Base-by-base conservation (phyloP, 2,888 invertebrate species). In the Clivina fossor region DNA sequence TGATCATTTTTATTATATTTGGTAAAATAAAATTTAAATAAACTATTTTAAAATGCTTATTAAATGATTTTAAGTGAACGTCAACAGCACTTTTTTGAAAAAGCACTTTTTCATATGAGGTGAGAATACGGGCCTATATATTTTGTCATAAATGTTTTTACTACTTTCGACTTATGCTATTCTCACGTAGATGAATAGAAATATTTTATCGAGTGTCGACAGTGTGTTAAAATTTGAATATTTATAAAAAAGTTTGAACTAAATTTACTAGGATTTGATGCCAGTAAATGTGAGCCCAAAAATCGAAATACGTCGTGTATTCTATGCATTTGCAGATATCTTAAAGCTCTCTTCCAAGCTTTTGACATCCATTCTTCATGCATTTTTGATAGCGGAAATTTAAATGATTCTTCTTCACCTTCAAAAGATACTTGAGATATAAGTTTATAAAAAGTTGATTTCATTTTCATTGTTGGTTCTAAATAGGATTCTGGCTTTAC, bases 261-360 rank as follows among this genome's bases (percentile, higher is more conserved):
- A 8, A 24, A 13, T 41, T 30, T 37, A 55, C 55, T 20, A 20
- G 55, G 37, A 24, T 30, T 40, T 13, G 26, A 16, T 13, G 55
- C 44, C 7, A 47, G 30, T n/a, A 55, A 28, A 30, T 55, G 55
- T 30, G 55, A 28, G 4, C 37, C 32, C 7, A 55, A 18, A 38
- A 47, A 55, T 9, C 40, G 28, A 30, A 55, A 55, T 19, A 55
- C 38, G 19, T 55, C 47, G 1, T 18, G 26, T 8, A 55, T 40
- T 9, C 18, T 26, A 20, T 47, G 46, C 15, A 7, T 11, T 15
- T 40, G 46, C 13, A 53, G 22, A 30, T 55, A 55, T n/a, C 30
- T 24, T 24, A 28, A 19, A 0, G 55, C 55, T 22, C 18, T 11
- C 8, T 19, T 11, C 28, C 35, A 35, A 1, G 38, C 28, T 5